Percentiles rank a stretch among this genome's conserved stretches.
Conservation (phyloP, 2,888 invertebrate species). For the Pseudococcus longispinus region DNA sequence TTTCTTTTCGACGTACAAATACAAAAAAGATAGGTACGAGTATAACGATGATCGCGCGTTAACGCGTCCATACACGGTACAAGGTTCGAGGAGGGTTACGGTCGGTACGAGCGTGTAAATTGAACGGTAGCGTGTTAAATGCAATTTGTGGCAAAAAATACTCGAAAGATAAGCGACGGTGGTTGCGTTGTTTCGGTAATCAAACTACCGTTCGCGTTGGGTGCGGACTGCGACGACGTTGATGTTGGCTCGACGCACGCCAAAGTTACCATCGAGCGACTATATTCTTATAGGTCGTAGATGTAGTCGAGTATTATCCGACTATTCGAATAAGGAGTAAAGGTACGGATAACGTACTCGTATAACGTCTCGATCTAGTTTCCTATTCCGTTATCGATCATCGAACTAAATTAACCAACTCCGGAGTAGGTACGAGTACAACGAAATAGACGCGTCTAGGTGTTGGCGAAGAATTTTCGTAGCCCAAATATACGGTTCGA, state of each 20-base stretch:
- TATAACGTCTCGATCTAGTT: too few relatives aligned
- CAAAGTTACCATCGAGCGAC: background rate
- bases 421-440: too few relatives aligned
- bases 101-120: background rate
- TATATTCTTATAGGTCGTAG: too few relatives aligned
- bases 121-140: slow-evolving; percentile 14
- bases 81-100: background rate
- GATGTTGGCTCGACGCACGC: background rate
- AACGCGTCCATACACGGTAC: background rate
- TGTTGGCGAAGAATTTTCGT: too few relatives aligned
- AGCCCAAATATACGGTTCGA: background rate
- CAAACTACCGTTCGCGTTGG: background rate
- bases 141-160: background rate
- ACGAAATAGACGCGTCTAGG: too few relatives aligned
- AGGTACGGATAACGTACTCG: too few relatives aligned
- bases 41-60: background rate
- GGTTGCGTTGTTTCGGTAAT: background rate
- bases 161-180: background rate
- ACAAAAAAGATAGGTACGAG: too few relatives aligned
- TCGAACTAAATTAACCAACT: too few relatives aligned
- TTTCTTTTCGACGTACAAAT: background rate
- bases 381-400: too few relatives aligned
- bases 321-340: too few relatives aligned
- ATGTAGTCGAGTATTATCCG: too few relatives aligned
- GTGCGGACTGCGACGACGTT: background rate